Base-by-base conservation (phyloP, 2,797 vertebrate genomes). In the Heliangelus exortis region DNA sequence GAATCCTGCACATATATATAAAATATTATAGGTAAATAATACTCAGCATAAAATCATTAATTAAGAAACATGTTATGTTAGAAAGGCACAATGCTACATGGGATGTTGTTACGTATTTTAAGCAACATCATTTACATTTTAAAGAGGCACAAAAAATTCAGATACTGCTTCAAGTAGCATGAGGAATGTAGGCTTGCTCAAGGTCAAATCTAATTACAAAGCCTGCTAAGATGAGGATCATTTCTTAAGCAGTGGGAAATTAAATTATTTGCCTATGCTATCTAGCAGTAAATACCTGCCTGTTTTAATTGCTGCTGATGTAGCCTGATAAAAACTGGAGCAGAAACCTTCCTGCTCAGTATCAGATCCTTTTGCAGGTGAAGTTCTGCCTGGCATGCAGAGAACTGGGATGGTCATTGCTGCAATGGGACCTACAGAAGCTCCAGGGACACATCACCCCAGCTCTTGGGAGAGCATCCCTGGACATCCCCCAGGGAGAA, bases 181-280 rank as follows among this genome's bases (percentile, higher is more conserved):
- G 29, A 93, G 36, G 41, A 82, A 81, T 14, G n/a, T 29, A 45
- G 34, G 76, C 66, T 59, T 78, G 51, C 54, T 94, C 76, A 94
- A 96, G 96, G 95, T 93, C 90, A 96, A 90, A 81, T 50, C 79
- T 89, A 86, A 92, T 95, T 92, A 91, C 67, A 95, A 93, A 92
- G 53, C 36, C 57, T 84, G 51, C 81, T 88, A 91, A 87, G 67
- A 78, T 10, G 43, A 73, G 50, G 73, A 92, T 61, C 23, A 76
- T 72, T 90, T 82, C 74, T 89, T 92, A 88, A 93, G 55, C 53
- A 25, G 71, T 47, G 29, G 39, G 26, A 95, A 93, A 96, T 92
- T 82, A 93, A 92, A 94, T 93, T 94, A 93, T 95, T 95, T 90
- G 84, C 68, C 75, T 31, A 2, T 0, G 1, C 59, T 93, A 51